Base-by-base conservation (phyloP, 2,888 invertebrate species). In the Phengaris alcon region DNA sequence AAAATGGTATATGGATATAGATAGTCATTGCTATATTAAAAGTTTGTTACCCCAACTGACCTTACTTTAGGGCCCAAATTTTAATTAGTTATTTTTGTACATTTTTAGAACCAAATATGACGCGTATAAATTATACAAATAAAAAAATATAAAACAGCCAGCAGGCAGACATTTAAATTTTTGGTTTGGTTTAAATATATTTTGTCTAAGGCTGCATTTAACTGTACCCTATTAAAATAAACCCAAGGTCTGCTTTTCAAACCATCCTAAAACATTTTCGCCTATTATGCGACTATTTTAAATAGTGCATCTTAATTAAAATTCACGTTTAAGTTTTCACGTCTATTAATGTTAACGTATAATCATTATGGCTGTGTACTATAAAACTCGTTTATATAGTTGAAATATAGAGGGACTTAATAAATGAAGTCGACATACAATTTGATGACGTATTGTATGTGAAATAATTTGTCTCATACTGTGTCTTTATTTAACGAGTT, bases 291-390 rank as follows among this genome's bases (percentile, higher is more conserved):
- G 64, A 35, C 59, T 12, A 64, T 64, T 9, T 64, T 35, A 64
- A 64, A 64, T 64, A 35, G 35, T 64, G 59, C 35, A 64, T 35
- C 35, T 64, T 64, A 64, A 64, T 64, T 64, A 64, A 64, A 59
- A 64, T 59, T 22, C 57, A 64, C 12, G 35, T 12, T 64, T 64
- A 5, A 35, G 12, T 35, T 64, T 35, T 64, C 59, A 35, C 35
- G 59, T 35, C 8, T 22, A 22, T 59, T 22, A 64, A 12, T 35
- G 12, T 35, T 10, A 10, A 35, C 35, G 59, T 10, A 35, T 64
- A 64, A 64, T 35, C 1, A 22, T 35, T 35, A 64, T 64, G 35
- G 35, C 59, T 64, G 2, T 59, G 9, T 12, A 12, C 6, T 48
- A 52, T 52, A 2, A 52, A 52, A 52, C 52, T 52, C 22, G 59